phyloP scores from a whole-genome alignment of 2,888 invertebrate genomes.

The Lysandra bellargus region DNA sequence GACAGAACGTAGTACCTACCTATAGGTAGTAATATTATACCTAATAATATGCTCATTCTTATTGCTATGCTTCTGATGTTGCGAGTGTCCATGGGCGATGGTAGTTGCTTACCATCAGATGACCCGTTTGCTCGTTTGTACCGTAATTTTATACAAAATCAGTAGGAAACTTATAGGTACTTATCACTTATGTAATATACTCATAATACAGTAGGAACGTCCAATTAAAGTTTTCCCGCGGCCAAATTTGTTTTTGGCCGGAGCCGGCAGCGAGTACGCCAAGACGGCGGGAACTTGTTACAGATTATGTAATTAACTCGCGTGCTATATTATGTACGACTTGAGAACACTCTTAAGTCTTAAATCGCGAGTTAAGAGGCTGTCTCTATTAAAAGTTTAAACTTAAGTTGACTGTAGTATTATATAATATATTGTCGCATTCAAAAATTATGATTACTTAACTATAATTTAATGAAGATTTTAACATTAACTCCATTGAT shows the following conservation, averaged over 20 bases:
- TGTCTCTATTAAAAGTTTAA: neutral
- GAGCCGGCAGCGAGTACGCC: neutral
- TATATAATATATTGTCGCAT: too few relatives aligned
- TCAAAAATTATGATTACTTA: too few relatives aligned
- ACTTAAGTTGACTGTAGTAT: neutral
- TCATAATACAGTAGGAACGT: neutral
- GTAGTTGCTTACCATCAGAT: too few relatives aligned
- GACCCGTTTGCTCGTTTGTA: too few relatives aligned
- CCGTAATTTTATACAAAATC: too few relatives aligned
- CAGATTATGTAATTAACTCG: neutral
- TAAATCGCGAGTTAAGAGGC: neutral
- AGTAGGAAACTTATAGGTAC: too few relatives aligned
- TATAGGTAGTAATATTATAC: too few relatives aligned
- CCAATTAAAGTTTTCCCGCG: constrained; percentile 21
- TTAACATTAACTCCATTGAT: too few relatives aligned
- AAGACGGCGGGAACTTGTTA: constrained; percentile 3
- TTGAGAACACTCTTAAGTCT: neutral
- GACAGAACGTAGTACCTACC: too few relatives aligned
- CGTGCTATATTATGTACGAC: neutral
- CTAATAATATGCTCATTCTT: too few relatives aligned
- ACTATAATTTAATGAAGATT: neutral
- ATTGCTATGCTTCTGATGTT: too few relatives aligned
- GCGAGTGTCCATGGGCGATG: too few relatives aligned
- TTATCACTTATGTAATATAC: neutral
- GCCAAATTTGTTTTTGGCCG: constrained; percentile 23